phyloP scores from a whole-genome alignment of 2,113 vertebrate genomes.

The Odontophorus gujanensis region DNA sequence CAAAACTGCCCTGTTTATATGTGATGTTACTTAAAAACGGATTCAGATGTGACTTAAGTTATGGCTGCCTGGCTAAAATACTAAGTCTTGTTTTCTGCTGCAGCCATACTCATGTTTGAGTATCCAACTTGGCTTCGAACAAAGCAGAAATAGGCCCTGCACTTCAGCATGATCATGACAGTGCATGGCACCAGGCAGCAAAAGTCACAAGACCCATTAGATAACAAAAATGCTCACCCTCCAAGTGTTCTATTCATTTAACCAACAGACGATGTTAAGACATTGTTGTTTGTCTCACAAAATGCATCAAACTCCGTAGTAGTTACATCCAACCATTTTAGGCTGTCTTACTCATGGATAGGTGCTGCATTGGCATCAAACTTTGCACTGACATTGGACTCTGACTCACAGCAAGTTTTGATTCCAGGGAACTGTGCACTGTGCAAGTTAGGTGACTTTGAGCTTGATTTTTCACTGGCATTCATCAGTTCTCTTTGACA shows the following conservation, averaged over 20 bases:
- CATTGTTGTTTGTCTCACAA: background rate
- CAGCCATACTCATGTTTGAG: rapidly evolving
- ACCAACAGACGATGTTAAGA: background rate
- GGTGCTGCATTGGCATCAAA: background rate
- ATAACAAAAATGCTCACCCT: background rate
- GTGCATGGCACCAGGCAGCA: background rate
- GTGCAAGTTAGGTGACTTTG: background rate
- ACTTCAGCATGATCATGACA: background rate
- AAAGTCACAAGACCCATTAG: background rate
- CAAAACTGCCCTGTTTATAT: background rate
- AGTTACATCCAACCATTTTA: background rate
- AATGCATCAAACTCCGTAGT: background rate
- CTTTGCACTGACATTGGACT: background rate
- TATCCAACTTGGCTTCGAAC: background rate
- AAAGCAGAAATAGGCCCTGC: background rate
- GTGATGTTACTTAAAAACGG: background rate
- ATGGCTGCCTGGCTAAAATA: background rate
- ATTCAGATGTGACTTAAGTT: background rate
- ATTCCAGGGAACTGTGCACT: background rate
- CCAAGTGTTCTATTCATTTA: background rate
- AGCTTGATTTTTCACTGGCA: background rate
- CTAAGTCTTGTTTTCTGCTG: background rate
- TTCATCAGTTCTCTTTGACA: background rate
- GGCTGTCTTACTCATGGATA: background rate
- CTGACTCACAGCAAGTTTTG: background rate